Base-by-base conservation (phyloP, 2,888 invertebrate species). In the Athalia rosae region DNA sequence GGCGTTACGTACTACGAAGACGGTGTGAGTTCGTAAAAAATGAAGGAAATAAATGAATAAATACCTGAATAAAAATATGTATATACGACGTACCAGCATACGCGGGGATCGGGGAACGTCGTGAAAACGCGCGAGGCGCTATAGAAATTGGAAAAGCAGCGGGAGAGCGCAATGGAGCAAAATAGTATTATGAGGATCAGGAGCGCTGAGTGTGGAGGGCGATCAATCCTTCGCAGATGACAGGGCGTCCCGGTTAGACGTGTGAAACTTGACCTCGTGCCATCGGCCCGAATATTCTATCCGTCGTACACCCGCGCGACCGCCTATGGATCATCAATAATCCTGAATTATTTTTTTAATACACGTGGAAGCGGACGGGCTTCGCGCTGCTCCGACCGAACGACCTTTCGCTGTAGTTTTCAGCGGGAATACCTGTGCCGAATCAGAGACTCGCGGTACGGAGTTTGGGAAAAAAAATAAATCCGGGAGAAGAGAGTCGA, bases 221-320 rank as follows among this genome's bases (percentile, higher is more conserved):
- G 77, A 77, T 77, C 77, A 71, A 77, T 77, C 77, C 71, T 71
- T 73, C 58, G 73, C 45, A 67, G 71, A 77, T 77, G 77, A 82
- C 80, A 83, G 81, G 80, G 80, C 80, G 78, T 79, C 79, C 77
- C 79, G 80, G 79, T 79, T 77, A 76, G 80, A 80, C 80, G 81
- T 81, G 82, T 79, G 78, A 79, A 80, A 82, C 83, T 84, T 83
- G 84, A 84, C 84, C 83, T 79, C 78, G 76, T 83, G 81, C 78
- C 78, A 78, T 80, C 71, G 73, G 71, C 15, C 71, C 62, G 71
- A 62, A 77, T 77, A 76, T 74, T 74, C 61, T 47, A 50, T 61
- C 48, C 28, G 28, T 28, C 2, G 28, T 28, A 28, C n/a, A 53
- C 7, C 63, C 47, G 58, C 74, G 58, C 11, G 56, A 78, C 77